These are phyloP conservation scores for Jordanella pulchra DNA, from an alignment of 2,797 vertebrate genomes.

Conservation along the genomic window DNA sequence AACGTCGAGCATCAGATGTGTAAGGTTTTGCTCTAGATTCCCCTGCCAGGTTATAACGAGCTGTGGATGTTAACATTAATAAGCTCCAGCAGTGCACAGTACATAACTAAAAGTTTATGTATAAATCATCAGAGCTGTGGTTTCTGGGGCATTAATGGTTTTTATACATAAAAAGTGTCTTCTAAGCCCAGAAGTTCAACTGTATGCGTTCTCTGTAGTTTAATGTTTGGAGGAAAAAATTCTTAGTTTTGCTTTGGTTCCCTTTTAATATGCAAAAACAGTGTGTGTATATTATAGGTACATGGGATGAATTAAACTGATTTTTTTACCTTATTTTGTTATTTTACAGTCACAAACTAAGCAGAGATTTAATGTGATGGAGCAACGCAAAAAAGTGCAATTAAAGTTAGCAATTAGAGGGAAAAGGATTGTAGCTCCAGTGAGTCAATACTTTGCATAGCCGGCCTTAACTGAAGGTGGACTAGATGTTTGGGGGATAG, in stretches of 20 bases:
- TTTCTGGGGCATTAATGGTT: neutral
- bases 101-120: neutral
- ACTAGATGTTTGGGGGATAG: neutral
- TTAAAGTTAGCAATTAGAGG: neutral
- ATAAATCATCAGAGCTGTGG: neutral
- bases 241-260: neutral
- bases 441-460: neutral
- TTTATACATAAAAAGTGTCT: neutral
- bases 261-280: neutral
- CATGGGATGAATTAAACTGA: neutral
- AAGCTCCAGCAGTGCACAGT: neutral
- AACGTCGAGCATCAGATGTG: neutral
- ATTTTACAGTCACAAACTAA: neutral
- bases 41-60: neutral
- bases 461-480: neutral
- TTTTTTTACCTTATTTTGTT: neutral
- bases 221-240: neutral
- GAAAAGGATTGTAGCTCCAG: too few species aligned
- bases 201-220: neutral
- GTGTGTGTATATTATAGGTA: neutral
- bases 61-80: neutral
- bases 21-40: neutral
- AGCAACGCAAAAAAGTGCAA: neutral
- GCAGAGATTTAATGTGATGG: neutral
- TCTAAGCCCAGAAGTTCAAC: neutral